Evolutionary conservation across 1,140 invertebrate species (phyloP).

Genomic region (Eufriesea mexicana): DNA sequence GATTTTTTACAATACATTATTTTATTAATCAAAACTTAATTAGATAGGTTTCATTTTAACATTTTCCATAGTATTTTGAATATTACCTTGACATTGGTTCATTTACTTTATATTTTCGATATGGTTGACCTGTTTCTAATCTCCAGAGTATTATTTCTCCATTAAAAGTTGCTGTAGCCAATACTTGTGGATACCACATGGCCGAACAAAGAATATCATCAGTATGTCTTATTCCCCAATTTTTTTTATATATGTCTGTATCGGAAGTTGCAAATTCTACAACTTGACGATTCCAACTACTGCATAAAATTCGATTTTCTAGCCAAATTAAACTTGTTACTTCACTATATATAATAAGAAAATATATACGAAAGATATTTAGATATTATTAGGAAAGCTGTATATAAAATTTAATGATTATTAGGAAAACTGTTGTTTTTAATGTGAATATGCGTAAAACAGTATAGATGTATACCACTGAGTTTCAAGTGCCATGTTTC

Average conservation of each 20-base stretch:
- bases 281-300: constrained; percentile 87
- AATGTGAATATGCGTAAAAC: background rate
- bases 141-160: constrained; percentile 91
- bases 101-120: constrained; percentile 77
- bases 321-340: constrained; percentile 77
- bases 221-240: constrained; percentile 86
- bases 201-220: constrained; percentile 88
- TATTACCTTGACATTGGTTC: constrained; percentile 69
- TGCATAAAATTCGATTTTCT: constrained; percentile 85
- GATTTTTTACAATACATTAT: background rate
- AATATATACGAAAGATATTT: background rate
- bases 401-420: background rate
- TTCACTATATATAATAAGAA: constrained; percentile 57
- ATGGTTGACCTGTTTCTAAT: constrained; percentile 87
- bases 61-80: background rate
- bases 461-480: constrained; percentile 71
- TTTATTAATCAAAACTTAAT: background rate
- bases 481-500: constrained; percentile 85
- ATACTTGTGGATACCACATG: constrained; percentile 83
- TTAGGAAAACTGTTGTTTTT: background rate
- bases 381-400: background rate
- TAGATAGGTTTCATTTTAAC: background rate
- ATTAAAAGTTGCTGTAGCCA: constrained; percentile 88
- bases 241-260: constrained; percentile 76
- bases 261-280: constrained; percentile 87